phyloP scores from a whole-genome alignment of 2,113 vertebrate species.

The Pollachius pollachius region DNA sequence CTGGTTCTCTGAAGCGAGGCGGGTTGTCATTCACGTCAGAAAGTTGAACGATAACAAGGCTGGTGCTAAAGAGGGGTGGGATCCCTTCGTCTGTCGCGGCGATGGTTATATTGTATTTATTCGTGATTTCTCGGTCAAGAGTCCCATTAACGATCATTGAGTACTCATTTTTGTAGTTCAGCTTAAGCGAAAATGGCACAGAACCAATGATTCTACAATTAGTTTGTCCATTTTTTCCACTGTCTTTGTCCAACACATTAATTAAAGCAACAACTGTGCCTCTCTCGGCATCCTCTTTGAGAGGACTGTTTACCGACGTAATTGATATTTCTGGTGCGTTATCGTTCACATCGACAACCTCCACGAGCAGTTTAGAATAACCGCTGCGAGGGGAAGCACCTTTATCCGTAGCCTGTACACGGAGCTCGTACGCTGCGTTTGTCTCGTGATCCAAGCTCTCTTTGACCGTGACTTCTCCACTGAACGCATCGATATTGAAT shows the following conservation, averaged over 20 bases:
- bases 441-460: slow-evolving; percentile 71
- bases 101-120: slow-evolving; percentile 77
- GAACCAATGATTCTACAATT: slow-evolving; percentile 67
- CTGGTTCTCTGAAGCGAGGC: slow-evolving; percentile 69
- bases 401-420: slow-evolving; percentile 58
- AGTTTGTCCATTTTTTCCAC: slow-evolving; percentile 75
- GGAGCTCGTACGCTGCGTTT: slow-evolving; percentile 56
- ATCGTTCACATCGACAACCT: slow-evolving; percentile 84
- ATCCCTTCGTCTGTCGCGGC: slow-evolving; percentile 77
- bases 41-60: slow-evolving; percentile 71
- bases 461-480: slow-evolving; percentile 73
- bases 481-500: slow-evolving; percentile 70
- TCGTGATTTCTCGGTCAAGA: slow-evolving; percentile 77
- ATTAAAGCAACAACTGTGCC: slow-evolving; percentile 83
- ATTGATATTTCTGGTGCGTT: slow-evolving; percentile 81
- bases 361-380: slow-evolving; percentile 78
- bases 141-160: slow-evolving; percentile 72
- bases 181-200: slow-evolving; percentile 77
- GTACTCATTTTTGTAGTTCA: slow-evolving; percentile 85
- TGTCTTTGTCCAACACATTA: slow-evolving; percentile 79
- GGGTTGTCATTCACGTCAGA: slow-evolving; percentile 87
- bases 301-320: slow-evolving; percentile 73
- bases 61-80: slow-evolving; percentile 72
- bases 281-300: slow-evolving; percentile 74
- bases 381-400: slow-evolving; percentile 48